A percentile compares a stretch with the other conserved stretches of the same genome.
phyloP scores from a whole-genome alignment of 2,888 invertebrate species.

The Clepsis dumicolana region DNA sequence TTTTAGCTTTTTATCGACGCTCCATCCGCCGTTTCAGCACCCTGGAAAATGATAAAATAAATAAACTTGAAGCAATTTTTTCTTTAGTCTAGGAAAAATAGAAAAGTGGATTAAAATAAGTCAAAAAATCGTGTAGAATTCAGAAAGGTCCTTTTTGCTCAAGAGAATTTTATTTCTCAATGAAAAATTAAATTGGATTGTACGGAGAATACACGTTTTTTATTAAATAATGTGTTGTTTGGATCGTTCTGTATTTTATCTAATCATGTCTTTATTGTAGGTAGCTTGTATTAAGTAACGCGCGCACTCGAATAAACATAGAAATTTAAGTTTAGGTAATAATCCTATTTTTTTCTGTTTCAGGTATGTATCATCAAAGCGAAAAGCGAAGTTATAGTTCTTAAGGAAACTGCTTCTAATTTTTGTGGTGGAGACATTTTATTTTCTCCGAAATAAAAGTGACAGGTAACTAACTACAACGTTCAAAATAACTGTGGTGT shows the following conservation, averaged over 20 bases:
- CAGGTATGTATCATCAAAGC: conserved; percentile 14
- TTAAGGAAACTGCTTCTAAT: too few relatives aligned
- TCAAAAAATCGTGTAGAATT: conserved; percentile 36
- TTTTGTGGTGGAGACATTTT: too few relatives aligned
- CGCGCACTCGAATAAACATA: not conserved
- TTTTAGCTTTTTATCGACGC: conserved; percentile 42
- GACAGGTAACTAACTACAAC: too few relatives aligned
- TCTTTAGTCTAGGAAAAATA: conserved; percentile 25
- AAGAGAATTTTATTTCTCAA: not conserved
- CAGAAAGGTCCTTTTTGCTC: conserved; percentile 7
- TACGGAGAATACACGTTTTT: not conserved
- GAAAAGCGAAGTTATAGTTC: not conserved
- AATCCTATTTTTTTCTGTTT: not conserved
- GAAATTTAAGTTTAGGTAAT: not conserved
- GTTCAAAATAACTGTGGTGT: too few relatives aligned
- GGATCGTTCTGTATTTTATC: not conserved
- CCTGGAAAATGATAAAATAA: conserved; percentile 42
- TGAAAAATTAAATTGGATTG: not conserved
- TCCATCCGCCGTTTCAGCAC: conserved; percentile 22
- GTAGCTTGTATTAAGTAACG: too few relatives aligned
- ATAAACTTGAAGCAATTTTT: conserved; percentile 37
- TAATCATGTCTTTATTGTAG: too few relatives aligned
- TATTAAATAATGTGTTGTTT: not conserved
- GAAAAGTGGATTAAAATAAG: conserved; percentile 37
- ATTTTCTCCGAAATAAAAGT: too few relatives aligned